Conservation (phyloP, 2,797 vertebrate species). For the Enteromius unitaeniatus region DNA sequence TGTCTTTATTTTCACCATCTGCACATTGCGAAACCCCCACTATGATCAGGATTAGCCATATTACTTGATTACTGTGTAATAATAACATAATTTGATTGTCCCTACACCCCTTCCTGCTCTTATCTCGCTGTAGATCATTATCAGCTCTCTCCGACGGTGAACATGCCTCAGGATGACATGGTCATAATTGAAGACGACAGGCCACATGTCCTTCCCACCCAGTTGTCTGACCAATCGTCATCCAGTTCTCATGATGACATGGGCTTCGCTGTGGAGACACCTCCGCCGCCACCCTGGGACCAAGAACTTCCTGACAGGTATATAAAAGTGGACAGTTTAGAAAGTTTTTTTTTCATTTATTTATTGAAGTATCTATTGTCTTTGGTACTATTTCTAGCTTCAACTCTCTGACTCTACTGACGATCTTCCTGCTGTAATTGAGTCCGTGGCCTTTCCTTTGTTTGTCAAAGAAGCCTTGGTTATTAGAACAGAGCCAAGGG, state of each 20-base stretch:
- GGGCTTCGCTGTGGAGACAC: slow-evolving; percentile 77
- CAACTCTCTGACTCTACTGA: slow-evolving; percentile 13
- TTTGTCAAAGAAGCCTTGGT: slow-evolving; percentile 25
- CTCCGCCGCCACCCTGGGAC: slow-evolving; percentile 81
- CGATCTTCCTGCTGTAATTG: slow-evolving; percentile 40
- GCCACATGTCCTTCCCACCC: slow-evolving; percentile 84
- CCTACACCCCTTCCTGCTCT: slow-evolving; percentile 29
- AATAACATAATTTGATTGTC: neutral
- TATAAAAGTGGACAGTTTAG: slow-evolving; percentile 16
- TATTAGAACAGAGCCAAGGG: slow-evolving; percentile 39
- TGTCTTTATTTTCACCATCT: slow-evolving; percentile 39
- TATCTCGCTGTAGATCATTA: slow-evolving; percentile 84
- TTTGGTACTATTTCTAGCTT: slow-evolving; percentile 20
- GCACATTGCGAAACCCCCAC: neutral
- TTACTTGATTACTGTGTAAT: slow-evolving; percentile 25
- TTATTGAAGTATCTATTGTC: slow-evolving; percentile 37
- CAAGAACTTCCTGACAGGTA: slow-evolving; percentile 78
- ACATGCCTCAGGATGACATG: slow-evolving; percentile 96
- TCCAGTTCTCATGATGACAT: slow-evolving; percentile 95
- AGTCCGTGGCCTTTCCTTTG: slow-evolving; percentile 43
- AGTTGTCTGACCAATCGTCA: slow-evolving; percentile 93
- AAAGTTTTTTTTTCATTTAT: slow-evolving; percentile 17
- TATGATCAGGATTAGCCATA: neutral
- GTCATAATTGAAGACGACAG: slow-evolving; percentile 96
- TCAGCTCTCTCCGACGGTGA: slow-evolving; percentile 95